Base-by-base conservation (phyloP, 2,888 invertebrate species). In the Labia minor region DNA sequence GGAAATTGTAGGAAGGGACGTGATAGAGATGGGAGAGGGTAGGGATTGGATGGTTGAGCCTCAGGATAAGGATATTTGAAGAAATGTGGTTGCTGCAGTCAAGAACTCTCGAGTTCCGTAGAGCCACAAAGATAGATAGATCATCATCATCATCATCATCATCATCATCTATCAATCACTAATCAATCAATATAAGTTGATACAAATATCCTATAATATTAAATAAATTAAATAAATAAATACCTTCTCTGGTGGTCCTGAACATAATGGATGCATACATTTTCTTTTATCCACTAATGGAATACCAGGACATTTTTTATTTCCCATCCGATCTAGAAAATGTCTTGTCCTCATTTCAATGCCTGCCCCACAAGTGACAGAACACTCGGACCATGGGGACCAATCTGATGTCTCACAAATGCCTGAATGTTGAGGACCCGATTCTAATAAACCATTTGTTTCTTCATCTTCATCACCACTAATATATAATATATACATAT, bases 361-460 rank as follows among this genome's bases (percentile, higher is more conserved):
- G 10, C 92, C 92, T 11, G 86, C 77, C 1, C 92, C 92, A 75
- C 95, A 96, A 0, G 88, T 87, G 14, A 86, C 88, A 0, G 92
- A 92, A 78, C 95, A 96, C 73, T 92, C 88, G 62, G 90, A 88
- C 92, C 92, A 92, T 16, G 81, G 77, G 16, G 86, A 83, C 92
- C 92, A 93, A 65, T 83, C 83, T 0, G 84, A 82, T 0, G 87
- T 87, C 61, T 80, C 79, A 76, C 92, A 92, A 70, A 86, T 75
- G 1, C 81, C 83, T 37, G 73, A 73, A 37, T 73, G 70, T 49
- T 49, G 49, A 11, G 16, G 49, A 49, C 78, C 77, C 61, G 73
- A 73, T 19, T 73, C 68, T 1, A 37, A 61, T n/a, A 74, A 19
- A 1, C 72, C 69, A 61, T 73, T 69, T 65, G 72, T 70, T 67